phyloP scores from a whole-genome alignment of 2,888 invertebrate genomes.

The Ferrisia virgata region DNA sequence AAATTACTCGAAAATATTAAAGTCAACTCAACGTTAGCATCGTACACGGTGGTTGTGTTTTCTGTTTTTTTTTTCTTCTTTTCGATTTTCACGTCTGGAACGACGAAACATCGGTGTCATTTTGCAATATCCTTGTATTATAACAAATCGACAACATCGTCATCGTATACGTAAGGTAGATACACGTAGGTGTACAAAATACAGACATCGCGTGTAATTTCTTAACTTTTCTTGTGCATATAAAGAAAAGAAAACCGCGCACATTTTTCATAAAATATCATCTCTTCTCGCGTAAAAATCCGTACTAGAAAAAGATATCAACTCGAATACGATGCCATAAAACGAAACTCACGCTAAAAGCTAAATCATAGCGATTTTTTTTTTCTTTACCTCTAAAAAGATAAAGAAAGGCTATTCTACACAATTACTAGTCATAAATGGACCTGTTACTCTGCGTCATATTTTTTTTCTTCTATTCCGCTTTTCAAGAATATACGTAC shows the following conservation, averaged over 20 bases:
- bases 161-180: too few species aligned
- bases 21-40: not conserved
- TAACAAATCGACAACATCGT: not conserved
- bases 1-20: conserved; percentile 12
- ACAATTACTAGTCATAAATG: conserved; percentile 7
- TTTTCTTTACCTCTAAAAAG: not conserved
- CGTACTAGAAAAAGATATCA: not conserved
- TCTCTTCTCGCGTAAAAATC: not conserved
- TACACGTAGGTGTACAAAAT: too few species aligned
- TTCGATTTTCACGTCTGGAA: not conserved
- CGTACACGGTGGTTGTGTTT: too few species aligned
- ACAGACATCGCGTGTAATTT: not conserved
- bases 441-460: not conserved
- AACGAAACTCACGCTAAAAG: not conserved
- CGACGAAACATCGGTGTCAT: not conserved
- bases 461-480: not conserved
- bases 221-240: not conserved
- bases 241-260: not conserved
- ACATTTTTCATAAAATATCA: too few species aligned
- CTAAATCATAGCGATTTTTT: not conserved
- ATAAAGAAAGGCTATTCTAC: not conserved
- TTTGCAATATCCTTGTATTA: not conserved
- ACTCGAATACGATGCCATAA: not conserved
- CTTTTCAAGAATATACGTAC: not conserved
- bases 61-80: not conserved